Evolutionary conservation across 2,888 invertebrate species (phyloP), one percentile per base, ranked within the genome.

Genomic region (Notodonta ziczac): DNA sequence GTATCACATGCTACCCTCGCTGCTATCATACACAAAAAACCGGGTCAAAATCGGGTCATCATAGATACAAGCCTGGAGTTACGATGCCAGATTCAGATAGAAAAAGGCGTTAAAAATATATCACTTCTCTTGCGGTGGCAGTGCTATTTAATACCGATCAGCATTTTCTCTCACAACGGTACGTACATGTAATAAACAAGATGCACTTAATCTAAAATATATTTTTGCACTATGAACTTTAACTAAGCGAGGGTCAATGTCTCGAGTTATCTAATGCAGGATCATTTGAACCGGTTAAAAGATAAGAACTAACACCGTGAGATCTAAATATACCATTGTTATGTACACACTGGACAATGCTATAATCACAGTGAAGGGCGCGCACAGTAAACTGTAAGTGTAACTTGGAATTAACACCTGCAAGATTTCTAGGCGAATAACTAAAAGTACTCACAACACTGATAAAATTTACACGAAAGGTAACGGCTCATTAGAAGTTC

Each of bases 321-420:
- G 39, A 54, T 54, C 39, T 54, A 54, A 54, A 54, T 39, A 39
- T 13, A 52, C 10, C 4, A 39, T 54, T 39, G 35, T 35, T 39
- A 39, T 54, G 14, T 35, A 53, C n/a, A 35, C 54, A 2, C n/a
- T 39, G 24, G 39, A 32, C 0, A 32, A 12, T 35, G 50, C 50
- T 7, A 0, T 54, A n/a, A 10, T 39, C 24, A 35, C 35, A 5
- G 39, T 39, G 54, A 54, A 54, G 54, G 54, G 54, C 39, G 39
- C 13, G 14, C 14, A 54, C 39, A 4, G 39, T 39, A 54, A 39
- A 39, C 53, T 1, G 13, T 9, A 13, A 53, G 53, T 53, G 2
- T 53, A 13, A 35, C 54, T 54, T 14, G 8, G 39, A 54, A 14
- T 54, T 54, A 54, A n/a, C 54, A 54, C 35, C 54, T 35, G 39